Conservation (phyloP, 1,140 invertebrate genomes). For the Achatina immaculata region DNA sequence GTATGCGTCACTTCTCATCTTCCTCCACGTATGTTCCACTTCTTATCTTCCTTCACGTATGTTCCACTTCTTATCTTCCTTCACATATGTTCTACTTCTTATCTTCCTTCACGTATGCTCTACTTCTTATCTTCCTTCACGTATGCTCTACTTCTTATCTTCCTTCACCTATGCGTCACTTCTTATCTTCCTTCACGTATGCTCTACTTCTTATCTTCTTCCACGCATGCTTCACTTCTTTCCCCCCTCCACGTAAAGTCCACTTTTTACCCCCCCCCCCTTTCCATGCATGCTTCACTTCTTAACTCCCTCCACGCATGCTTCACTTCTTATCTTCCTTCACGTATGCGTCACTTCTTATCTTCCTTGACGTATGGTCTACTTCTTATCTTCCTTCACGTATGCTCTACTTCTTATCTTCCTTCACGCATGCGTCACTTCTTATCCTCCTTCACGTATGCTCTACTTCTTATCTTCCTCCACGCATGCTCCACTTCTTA, state of each 20-base stretch:
- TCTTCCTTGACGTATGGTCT: background rate
- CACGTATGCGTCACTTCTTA: background rate
- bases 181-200: background rate
- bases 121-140: no score
- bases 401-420: background rate
- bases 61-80: background rate
- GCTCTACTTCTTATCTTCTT: background rate
- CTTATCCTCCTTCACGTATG: background rate
- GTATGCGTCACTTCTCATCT: no score
- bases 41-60: background rate
- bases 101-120: no score
- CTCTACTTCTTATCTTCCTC: background rate
- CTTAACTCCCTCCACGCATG: background rate
- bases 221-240: background rate
- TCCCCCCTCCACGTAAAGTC: background rate
- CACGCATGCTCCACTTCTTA: background rate
- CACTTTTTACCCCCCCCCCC: background rate
- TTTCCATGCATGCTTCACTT: background rate
- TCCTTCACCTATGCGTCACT: background rate
- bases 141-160: no score
- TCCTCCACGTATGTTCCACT: background rate
- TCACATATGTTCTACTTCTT: no score
- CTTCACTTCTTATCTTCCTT: background rate
- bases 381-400: background rate
- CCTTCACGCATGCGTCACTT: background rate